phyloP scores from a whole-genome alignment of 2,888 invertebrate species.

The Acleris cristana region DNA sequence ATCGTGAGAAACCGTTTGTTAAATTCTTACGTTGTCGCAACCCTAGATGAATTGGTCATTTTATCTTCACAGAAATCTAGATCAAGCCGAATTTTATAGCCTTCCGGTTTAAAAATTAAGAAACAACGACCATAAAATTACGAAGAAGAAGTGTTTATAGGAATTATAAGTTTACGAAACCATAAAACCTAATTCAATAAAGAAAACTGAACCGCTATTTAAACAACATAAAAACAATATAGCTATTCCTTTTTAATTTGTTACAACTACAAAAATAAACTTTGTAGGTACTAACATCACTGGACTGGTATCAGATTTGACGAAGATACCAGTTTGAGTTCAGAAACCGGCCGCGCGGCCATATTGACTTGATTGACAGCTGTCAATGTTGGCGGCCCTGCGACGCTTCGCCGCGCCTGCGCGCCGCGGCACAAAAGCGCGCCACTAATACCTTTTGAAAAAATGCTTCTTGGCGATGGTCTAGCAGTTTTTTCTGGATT shows the following conservation, averaged over 20 bases:
- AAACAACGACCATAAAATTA: neutral
- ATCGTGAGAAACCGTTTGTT: conserved; percentile 31
- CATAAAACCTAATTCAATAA: no score
- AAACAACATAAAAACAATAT: neutral
- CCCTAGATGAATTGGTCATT: conserved; percentile 27
- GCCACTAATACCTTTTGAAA: conserved; percentile 68
- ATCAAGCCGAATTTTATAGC: conserved; percentile 13
- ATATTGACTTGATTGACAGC: conserved; percentile 83
- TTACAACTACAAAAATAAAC: conserved; percentile 29
- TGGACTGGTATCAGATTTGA: conserved; percentile 56
- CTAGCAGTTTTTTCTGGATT: conserved; percentile 25
- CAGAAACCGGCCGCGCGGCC: conserved; percentile 75
- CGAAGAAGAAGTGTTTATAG: neutral
- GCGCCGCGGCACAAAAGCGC: conserved; percentile 56
- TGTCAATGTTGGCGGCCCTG: conserved; percentile 82
- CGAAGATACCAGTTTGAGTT: conserved; percentile 60
- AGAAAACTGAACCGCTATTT: no score
- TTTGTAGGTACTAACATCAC: conserved; percentile 28
- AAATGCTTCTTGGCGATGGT: conserved; percentile 39
- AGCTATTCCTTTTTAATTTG: conserved; percentile 12
- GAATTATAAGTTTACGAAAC: no score
- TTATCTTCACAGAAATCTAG: conserved; percentile 19
- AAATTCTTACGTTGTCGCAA: conserved; percentile 22
- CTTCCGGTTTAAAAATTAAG: conserved; percentile 19
- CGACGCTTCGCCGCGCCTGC: conserved; percentile 79